These are phyloP conservation scores for Labia minor DNA, from an alignment of 2,888 invertebrate species.

Conservation along the genomic window DNA sequence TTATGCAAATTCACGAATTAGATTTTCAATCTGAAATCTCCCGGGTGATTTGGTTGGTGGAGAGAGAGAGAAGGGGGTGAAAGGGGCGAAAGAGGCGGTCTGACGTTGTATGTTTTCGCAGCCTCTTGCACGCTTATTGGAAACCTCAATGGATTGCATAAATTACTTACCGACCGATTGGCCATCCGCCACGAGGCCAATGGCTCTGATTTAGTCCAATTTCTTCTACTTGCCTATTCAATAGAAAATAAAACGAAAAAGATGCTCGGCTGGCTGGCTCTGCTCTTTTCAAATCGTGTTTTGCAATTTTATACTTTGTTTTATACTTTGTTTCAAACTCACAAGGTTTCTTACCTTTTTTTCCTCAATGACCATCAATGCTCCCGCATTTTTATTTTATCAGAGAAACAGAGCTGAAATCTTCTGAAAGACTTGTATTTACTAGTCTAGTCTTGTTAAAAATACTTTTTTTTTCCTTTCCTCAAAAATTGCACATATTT, in stretches of 20 bases:
- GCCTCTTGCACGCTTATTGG: background rate
- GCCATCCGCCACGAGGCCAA: background rate
- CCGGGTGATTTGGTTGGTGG: background rate
- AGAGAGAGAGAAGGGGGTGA: too few species aligned
- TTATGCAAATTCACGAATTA: constrained; percentile 13
- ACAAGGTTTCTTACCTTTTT: too few species aligned
- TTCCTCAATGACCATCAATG: too few species aligned
- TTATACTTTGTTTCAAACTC: background rate
- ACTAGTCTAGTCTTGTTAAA: too few species aligned
- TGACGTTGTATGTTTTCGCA: background rate
- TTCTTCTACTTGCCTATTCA: background rate
- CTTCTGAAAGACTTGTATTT: too few species aligned
- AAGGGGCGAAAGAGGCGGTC: too few species aligned
- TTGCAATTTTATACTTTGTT: background rate
- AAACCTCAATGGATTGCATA: constrained; percentile 13
- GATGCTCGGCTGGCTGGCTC: too few species aligned
- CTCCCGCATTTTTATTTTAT: too few species aligned
- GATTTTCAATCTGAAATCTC: constrained; percentile 7
- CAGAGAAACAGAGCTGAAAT: too few species aligned
- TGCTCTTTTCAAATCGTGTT: background rate
- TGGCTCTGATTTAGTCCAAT: constrained; percentile 1
- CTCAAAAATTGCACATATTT: too few species aligned
- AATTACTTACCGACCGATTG: background rate
- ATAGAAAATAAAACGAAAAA: background rate
- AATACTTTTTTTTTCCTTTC: too few species aligned